Percentiles rank a stretch among this genome's conserved stretches.
phyloP scores from a whole-genome alignment of 2,797 vertebrate genomes.

The Rhynchotus rufescens region DNA sequence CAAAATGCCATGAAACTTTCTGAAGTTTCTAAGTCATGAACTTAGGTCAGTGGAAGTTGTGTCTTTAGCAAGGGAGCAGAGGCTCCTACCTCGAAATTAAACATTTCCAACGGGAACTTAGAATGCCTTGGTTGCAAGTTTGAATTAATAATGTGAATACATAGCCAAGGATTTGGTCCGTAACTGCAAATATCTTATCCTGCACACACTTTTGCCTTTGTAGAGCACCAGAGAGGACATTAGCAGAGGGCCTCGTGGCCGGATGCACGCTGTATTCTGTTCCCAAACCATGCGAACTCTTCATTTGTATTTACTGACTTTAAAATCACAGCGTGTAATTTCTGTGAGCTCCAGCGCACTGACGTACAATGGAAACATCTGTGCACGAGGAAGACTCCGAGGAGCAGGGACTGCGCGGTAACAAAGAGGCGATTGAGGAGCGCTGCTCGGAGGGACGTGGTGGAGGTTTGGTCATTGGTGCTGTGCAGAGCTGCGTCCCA shows the following conservation, averaged over 20 bases:
- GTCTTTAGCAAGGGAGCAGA: not conserved
- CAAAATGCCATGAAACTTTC: not conserved
- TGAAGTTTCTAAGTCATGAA: too few species aligned
- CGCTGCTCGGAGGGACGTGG: not conserved
- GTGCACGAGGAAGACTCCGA: not conserved
- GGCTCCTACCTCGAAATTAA: not conserved
- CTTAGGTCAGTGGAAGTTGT: not conserved
- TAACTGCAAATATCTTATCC: not conserved
- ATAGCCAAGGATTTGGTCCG: not conserved
- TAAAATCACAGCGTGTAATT: not conserved
- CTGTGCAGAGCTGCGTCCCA: not conserved
- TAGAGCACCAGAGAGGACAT: not conserved
- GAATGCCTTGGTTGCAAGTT: not conserved
- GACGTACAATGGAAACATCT: rapidly evolving
- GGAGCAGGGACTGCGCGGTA: not conserved
- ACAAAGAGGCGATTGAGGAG: not conserved
- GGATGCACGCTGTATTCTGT: rapidly evolving
- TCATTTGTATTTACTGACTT: not conserved
- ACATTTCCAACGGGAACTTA: not conserved
- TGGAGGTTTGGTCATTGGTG: not conserved
- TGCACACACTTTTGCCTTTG: rapidly evolving
- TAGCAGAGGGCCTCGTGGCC: not conserved
- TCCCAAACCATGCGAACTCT: rapidly evolving
- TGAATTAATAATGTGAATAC: not conserved
- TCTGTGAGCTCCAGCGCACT: rapidly evolving